Percentiles rank a stretch among this genome's conserved stretches.
phyloP scores from a whole-genome alignment of 2,113 vertebrate species.

The Urocolius indicus region DNA sequence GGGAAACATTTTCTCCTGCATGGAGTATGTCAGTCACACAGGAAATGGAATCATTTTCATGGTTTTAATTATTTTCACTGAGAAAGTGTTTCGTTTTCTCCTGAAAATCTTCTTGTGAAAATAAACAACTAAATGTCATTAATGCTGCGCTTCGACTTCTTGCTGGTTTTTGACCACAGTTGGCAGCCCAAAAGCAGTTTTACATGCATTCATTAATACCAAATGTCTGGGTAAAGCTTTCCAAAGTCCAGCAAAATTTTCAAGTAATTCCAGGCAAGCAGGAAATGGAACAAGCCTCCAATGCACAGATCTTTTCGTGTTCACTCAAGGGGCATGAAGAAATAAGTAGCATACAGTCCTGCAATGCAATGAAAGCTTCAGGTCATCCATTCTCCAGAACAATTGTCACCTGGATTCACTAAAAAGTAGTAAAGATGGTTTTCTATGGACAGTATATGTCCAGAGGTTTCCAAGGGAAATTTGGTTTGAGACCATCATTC shows the following conservation, averaged over 20 bases:
- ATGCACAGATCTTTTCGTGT: neutral
- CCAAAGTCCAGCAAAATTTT: neutral
- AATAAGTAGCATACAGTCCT: neutral
- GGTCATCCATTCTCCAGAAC: neutral
- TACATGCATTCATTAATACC: neutral
- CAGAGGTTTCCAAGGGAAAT: neutral
- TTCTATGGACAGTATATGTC: neutral
- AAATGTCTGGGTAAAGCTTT: slow-evolving; percentile 27
- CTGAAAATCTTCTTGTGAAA: slow-evolving; percentile 43
- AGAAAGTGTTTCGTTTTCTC: slow-evolving; percentile 53
- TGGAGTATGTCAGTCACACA: slow-evolving; percentile 40
- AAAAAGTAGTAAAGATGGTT: neutral
- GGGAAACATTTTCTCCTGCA: slow-evolving; percentile 18
- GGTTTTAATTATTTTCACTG: slow-evolving; percentile 60
- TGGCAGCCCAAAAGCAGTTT: slow-evolving; percentile 18
- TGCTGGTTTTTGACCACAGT: neutral
- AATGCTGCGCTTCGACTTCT: neutral
- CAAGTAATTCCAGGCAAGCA: neutral
- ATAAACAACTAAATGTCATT: slow-evolving; percentile 24
- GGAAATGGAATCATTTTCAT: slow-evolving; percentile 58
- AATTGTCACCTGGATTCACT: neutral
- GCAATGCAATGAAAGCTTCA: accelerated
- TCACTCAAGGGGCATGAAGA: neutral
- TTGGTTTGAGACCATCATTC: neutral
- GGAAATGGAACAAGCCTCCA: neutral